Conservation (phyloP, 2,888 invertebrate genomes). For the Andrena trimmerana region DNA sequence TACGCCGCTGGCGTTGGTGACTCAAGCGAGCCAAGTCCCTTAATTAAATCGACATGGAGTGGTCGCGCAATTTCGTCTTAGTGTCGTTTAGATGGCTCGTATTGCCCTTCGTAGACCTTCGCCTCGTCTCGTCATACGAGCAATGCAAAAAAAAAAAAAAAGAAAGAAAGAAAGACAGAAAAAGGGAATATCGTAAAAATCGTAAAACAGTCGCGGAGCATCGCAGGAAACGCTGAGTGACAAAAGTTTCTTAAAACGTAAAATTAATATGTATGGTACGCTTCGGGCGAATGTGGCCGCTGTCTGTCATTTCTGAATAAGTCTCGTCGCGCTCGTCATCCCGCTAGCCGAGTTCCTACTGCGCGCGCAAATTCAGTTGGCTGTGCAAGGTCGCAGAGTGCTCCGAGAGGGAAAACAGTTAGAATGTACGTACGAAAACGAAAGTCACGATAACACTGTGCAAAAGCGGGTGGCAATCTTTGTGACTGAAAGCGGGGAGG, state of each 20-base stretch:
- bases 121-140: constrained; percentile 17
- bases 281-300: constrained; percentile 16
- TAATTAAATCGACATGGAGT: constrained; percentile 58
- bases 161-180: constrained; percentile 6
- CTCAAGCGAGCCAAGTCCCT: not conserved
- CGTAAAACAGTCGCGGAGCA: constrained; percentile 58
- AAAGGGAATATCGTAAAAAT: constrained; percentile 41
- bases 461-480: not conserved
- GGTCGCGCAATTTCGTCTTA: constrained; percentile 56
- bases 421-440: not conserved
- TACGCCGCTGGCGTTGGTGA: no score
- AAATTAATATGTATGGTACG: constrained; percentile 40
- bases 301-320: not conserved
- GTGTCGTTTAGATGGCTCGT: constrained; percentile 52
- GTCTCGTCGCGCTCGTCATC: constrained; percentile 1
- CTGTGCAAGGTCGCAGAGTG: not conserved
- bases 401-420: no score
- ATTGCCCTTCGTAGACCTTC: constrained; percentile 66
- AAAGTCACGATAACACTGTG: not conserved
- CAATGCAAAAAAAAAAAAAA: constrained; percentile 29
- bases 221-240: constrained; percentile 46
- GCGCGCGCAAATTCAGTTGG: not conserved
- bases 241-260: constrained; percentile 17
- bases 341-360: constrained; percentile 11
- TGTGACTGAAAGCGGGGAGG: not conserved